Percentiles rank a stretch among this genome's conserved stretches.
phyloP scores from a whole-genome alignment of 2,113 vertebrate species.

The Pitta sordida region DNA sequence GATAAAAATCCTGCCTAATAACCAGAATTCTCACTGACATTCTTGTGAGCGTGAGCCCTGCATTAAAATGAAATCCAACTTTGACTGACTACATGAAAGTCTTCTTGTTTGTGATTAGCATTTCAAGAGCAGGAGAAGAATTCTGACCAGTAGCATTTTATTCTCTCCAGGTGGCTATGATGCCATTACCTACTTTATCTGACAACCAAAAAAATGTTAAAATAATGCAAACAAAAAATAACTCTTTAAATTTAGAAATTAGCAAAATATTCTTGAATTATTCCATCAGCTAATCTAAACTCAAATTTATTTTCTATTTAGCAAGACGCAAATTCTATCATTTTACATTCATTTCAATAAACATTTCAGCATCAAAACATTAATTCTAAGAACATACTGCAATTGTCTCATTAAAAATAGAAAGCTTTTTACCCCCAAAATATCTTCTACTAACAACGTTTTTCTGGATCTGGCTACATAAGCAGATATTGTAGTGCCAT shows the following conservation, averaged over 20 bases:
- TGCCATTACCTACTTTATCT: background rate
- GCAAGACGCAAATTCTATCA: background rate
- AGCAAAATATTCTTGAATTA: background rate
- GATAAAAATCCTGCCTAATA: background rate
- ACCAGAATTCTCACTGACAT: background rate
- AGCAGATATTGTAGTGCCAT: conserved; percentile 92
- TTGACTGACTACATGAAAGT: background rate
- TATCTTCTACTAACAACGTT: conserved; percentile 92
- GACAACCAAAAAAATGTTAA: background rate
- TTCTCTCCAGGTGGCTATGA: background rate
- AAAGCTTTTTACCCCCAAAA: conserved; percentile 83
- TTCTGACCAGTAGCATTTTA: background rate
- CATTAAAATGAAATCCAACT: background rate
- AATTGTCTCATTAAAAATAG: background rate
- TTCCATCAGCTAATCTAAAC: background rate
- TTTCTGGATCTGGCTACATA: conserved; percentile 95
- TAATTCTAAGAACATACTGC: background rate
- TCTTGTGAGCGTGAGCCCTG: background rate
- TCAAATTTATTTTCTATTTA: background rate
- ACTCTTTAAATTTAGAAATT: background rate
- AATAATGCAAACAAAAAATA: background rate
- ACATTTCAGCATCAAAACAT: background rate
- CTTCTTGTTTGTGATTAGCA: background rate
- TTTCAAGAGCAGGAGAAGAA: background rate
- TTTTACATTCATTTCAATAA: background rate